A percentile compares a stretch with the other conserved stretches of the same genome.
These are phyloP conservation scores for Ichneumon xanthorius DNA, from an alignment of 2,888 invertebrate genomes.

Conservation along the genomic window DNA sequence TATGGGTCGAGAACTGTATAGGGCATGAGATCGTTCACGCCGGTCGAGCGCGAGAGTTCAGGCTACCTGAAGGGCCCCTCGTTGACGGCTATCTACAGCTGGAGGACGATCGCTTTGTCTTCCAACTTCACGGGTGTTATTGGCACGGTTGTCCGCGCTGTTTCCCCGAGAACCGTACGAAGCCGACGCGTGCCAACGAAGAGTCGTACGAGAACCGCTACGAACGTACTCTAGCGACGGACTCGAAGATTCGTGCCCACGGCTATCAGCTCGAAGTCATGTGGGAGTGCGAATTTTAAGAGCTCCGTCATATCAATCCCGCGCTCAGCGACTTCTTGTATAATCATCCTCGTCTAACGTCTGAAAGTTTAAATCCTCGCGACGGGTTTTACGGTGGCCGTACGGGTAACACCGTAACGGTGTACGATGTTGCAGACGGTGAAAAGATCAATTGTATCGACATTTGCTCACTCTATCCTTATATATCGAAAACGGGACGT, in stretches of 20 bases:
- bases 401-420: constrained; percentile 70
- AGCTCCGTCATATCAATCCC: not conserved
- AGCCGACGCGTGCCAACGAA: not conserved
- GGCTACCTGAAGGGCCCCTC: constrained; percentile 6
- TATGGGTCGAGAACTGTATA: not conserved
- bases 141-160: constrained; percentile 51
- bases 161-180: not conserved
- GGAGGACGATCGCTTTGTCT: constrained; percentile 13
- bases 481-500: too few species aligned
- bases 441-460: too few species aligned
- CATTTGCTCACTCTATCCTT: too few species aligned
- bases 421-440: too few species aligned
- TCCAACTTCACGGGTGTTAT: constrained; percentile 50
- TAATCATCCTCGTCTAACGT: not conserved
- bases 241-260: not conserved
- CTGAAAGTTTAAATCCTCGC: constrained; percentile 19
- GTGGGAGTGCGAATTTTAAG: too few species aligned
- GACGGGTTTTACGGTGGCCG: constrained; percentile 75
- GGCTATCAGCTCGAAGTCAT: not conserved
- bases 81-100: constrained; percentile 41
- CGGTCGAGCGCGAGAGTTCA: constrained; percentile 5
- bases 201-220: constrained; percentile 5
- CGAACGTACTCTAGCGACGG: not conserved
- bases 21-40: constrained; percentile 25
- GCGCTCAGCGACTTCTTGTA: not conserved